Conservation (phyloP, 2,888 invertebrate species). For the Machimus atricapillus region DNA sequence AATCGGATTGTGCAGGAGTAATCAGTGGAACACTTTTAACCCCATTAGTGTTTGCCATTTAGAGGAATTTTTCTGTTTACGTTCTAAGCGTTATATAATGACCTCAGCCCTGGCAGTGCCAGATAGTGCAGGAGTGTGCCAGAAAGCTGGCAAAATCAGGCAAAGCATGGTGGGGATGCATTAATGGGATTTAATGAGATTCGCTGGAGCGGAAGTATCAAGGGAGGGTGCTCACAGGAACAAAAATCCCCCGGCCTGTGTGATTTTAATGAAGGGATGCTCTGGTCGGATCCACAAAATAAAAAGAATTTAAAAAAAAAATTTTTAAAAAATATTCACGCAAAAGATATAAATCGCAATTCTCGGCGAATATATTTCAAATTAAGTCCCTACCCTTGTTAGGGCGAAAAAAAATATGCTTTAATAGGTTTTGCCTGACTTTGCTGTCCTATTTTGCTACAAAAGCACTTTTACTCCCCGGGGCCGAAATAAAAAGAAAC, state of each 20-base stretch:
- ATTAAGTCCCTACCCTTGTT: neutral
- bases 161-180: neutral
- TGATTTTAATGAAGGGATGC: neutral
- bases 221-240: neutral
- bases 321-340: neutral
- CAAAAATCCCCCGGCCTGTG: neutral
- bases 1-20: neutral
- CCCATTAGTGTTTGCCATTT: slow-evolving; percentile 12
- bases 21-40: neutral
- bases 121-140: neutral
- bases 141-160: neutral
- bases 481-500: neutral
- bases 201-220: neutral
- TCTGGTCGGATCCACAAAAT: neutral
- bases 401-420: neutral
- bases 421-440: neutral
- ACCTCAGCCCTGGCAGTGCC: neutral
- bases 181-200: neutral
- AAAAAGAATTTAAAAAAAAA: neutral
- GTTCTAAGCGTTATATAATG: slow-evolving; percentile 5
- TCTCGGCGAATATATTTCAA: neutral
- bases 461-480: neutral
- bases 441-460: neutral
- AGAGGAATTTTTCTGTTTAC: slow-evolving; percentile 4
- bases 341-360: neutral